Conservation (phyloP, 2,888 invertebrate species). For the Thymelicus lineola region DNA sequence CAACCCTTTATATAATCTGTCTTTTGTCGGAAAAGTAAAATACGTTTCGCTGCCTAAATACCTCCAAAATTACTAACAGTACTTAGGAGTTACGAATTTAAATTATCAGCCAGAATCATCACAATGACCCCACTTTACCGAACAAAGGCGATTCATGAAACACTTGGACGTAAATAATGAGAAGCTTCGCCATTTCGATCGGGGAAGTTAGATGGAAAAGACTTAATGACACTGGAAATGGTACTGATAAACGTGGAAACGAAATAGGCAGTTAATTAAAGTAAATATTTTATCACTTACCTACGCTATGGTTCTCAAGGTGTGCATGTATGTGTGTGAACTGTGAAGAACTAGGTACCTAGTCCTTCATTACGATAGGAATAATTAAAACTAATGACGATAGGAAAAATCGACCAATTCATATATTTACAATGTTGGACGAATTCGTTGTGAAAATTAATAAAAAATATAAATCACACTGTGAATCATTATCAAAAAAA, state of each 20-base stretch:
- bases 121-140: slow-evolving; percentile 20
- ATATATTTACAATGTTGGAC: no score
- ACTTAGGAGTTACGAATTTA: slow-evolving; percentile 46
- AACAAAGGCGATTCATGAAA: slow-evolving; percentile 20
- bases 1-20: no score
- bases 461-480: no score
- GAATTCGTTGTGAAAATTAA: no score
- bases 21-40: no score
- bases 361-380: no score
- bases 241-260: slow-evolving; percentile 1
- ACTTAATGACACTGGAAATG: slow-evolving; percentile 9
- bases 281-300: neutral
- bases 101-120: slow-evolving; percentile 39
- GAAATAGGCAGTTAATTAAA: neutral
- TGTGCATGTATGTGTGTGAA: no score
- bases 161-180: slow-evolving; percentile 10
- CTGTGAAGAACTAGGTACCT: no score
- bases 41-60: neutral
- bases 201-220: slow-evolving; percentile 13
- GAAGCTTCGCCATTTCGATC: slow-evolving; percentile 21
- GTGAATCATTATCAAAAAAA: no score
- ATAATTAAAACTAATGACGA: no score
- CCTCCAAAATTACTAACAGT: neutral
- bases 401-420: no score
- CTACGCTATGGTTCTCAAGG: no score